These are phyloP conservation scores for Coronaproctus castanopsis DNA, from an alignment of 2,888 invertebrate species.

Conservation along the genomic window DNA sequence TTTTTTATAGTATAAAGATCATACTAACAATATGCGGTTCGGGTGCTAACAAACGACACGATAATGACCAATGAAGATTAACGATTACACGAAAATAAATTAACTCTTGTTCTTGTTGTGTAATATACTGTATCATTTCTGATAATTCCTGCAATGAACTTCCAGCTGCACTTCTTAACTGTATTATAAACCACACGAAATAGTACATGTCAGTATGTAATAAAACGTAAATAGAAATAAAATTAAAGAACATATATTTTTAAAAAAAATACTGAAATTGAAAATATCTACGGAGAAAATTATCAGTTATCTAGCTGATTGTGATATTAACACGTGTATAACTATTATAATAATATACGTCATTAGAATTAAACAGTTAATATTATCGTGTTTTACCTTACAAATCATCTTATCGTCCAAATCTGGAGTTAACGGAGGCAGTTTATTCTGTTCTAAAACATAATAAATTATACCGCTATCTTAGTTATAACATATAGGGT, in stretches of 20 bases:
- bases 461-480: too few species aligned
- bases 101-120: slow-evolving; percentile 5
- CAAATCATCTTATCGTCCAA: background rate
- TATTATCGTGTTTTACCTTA: background rate
- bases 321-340: too few species aligned
- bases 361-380: background rate
- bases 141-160: background rate
- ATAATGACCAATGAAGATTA: slow-evolving; percentile 5
- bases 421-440: background rate
- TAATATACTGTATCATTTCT: background rate
- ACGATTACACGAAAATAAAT: slow-evolving; percentile 1
- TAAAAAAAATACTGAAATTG: too few species aligned
- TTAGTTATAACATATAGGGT: too few species aligned
- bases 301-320: too few species aligned
- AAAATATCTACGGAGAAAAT: too few species aligned
- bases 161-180: too few species aligned
- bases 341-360: too few species aligned
- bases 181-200: too few species aligned
- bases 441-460: background rate
- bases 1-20: background rate
- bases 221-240: too few species aligned
- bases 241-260: too few species aligned
- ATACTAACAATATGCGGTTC: background rate
- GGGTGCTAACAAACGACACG: background rate
- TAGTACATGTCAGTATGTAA: too few species aligned